These are phyloP conservation scores for Peromyscus melanophrys DNA, from an alignment of 2,797 vertebrate species.

Conservation along the genomic window DNA sequence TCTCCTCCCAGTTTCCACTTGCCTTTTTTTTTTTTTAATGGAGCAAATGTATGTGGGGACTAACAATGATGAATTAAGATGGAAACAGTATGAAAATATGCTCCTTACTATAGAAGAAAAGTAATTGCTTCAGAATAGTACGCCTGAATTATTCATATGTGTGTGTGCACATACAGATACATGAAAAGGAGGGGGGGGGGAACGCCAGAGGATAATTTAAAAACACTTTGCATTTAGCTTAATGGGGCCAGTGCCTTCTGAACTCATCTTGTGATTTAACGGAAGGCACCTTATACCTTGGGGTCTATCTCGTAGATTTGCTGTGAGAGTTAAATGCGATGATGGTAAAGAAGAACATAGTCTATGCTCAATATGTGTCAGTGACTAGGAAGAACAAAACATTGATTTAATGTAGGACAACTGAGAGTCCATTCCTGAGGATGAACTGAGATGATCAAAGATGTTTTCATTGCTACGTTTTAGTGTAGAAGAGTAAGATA, in stretches of 20 bases:
- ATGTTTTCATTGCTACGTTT: slow-evolving; percentile 43
- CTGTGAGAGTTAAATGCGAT: slow-evolving; percentile 20
- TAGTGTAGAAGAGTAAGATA: background rate
- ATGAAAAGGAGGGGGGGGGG: background rate
- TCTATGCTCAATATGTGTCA: slow-evolving; percentile 1
- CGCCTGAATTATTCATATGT: background rate
- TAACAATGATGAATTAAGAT: background rate
- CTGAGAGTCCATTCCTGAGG: background rate
- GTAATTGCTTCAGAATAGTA: background rate
- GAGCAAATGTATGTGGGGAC: background rate
- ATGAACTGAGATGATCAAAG: background rate
- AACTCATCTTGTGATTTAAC: slow-evolving; percentile 41
- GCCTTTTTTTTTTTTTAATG: background rate
- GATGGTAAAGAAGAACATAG: background rate
- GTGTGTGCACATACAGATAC: background rate
- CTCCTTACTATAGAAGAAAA: background rate
- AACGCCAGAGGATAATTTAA: background rate
- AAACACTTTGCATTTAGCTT: background rate
- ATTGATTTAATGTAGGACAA: background rate
- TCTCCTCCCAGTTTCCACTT: background rate
- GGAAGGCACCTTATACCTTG: background rate
- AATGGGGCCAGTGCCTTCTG: background rate
- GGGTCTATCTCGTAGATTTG: background rate
- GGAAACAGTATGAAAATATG: background rate
- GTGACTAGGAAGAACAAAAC: slow-evolving; percentile 11